Evolutionary conservation across 2,113 vertebrate genomes (phyloP).

Genomic region (Oophaga pumilio): DNA sequence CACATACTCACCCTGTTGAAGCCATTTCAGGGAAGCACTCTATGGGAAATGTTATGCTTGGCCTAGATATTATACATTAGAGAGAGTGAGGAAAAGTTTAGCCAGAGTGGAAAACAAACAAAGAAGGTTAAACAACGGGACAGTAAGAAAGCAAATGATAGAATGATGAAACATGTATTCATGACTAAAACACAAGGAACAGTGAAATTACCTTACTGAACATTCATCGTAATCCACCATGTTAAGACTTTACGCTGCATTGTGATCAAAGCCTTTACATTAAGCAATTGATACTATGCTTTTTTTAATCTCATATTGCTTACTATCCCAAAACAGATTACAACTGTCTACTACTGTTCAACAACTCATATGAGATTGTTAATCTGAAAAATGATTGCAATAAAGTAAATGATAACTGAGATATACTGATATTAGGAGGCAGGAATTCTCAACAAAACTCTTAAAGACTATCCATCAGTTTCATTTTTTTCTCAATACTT

Average conservation of each 20-base stretch:
- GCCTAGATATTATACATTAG: conserved; percentile 19
- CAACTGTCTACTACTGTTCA: neutral
- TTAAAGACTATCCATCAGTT: too few species aligned
- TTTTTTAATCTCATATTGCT: neutral
- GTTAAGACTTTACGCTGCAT: neutral
- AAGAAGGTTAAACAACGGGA: conserved; percentile 29
- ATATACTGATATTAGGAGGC: too few species aligned
- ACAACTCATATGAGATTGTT: neutral
- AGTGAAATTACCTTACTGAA: neutral
- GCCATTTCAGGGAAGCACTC: conserved; percentile 54
- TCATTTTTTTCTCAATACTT: too few species aligned
- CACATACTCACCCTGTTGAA: conserved; percentile 33
- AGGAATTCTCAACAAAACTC: too few species aligned
- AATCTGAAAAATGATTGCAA: neutral
- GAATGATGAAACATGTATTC: conserved; percentile 12
- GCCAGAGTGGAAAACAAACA: conserved; percentile 54
- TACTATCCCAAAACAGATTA: neutral
- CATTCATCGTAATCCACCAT: neutral
- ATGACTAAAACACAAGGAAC: neutral
- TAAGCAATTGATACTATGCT: neutral
- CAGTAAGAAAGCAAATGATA: conserved; percentile 9
- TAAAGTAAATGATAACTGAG: neutral
- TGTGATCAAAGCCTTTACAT: neutral
- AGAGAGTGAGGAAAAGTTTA: conserved; percentile 52
- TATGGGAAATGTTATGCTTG: conserved; percentile 53